phyloP scores from a whole-genome alignment of 2,113 vertebrate species.

The Poeciliopsis turrubarensis region DNA sequence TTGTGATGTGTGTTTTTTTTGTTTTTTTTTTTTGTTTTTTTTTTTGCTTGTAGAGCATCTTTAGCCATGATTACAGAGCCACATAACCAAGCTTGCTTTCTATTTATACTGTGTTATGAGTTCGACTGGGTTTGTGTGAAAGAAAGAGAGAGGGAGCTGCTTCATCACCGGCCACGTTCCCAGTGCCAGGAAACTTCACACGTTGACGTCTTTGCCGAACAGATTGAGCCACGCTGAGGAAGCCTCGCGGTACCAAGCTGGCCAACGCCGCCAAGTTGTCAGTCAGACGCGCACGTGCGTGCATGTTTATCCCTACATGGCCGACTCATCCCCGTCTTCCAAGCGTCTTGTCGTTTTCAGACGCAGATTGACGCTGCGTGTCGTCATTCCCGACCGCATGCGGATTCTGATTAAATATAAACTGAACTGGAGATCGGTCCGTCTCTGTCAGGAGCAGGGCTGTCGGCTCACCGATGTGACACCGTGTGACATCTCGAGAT shows the following conservation, averaged over 20 bases:
- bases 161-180: not conserved
- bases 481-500: too few relatives aligned
- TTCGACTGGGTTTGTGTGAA: not conserved
- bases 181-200: constrained; percentile 63
- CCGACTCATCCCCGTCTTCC: constrained; percentile 9
- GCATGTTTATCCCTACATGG: constrained; percentile 26
- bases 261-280: constrained; percentile 36
- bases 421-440: not conserved
- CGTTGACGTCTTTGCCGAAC: constrained; percentile 63
- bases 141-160: not conserved
- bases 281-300: constrained; percentile 14
- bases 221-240: constrained; percentile 56
- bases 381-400: constrained; percentile 28
- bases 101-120: not conserved
- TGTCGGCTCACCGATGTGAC: too few relatives aligned
- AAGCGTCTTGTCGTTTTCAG: constrained; percentile 42
- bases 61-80: not conserved
- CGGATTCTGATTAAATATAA: not conserved
- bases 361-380: constrained; percentile 36
- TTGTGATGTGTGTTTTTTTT: too few relatives aligned
- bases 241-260: constrained; percentile 26
- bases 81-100: not conserved
- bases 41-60: not conserved
- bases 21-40: too few relatives aligned
- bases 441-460: too few relatives aligned